phyloP scores from a whole-genome alignment of 2,113 vertebrate genomes.

The Taurulus bubalis region DNA sequence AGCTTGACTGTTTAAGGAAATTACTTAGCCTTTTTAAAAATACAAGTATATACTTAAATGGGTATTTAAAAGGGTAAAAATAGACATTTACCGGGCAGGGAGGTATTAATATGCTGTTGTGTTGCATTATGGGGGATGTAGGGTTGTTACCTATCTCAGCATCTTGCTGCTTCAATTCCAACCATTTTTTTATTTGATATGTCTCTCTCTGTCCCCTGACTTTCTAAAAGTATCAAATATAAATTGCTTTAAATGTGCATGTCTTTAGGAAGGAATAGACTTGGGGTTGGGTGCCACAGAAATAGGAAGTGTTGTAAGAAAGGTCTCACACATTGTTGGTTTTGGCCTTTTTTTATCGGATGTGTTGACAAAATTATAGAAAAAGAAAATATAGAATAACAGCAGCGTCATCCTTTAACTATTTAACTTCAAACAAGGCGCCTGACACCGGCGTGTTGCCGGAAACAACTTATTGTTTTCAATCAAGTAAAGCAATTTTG shows the following conservation, averaged over 20 bases:
- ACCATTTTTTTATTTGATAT: too few species aligned
- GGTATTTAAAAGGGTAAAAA: too few species aligned
- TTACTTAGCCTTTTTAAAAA: too few species aligned
- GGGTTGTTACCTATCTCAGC: neutral
- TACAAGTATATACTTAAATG: too few species aligned
- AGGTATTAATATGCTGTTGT: neutral
- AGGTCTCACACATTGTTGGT: too few species aligned
- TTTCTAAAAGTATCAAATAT: neutral
- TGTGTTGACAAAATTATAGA: neutral
- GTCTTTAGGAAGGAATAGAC: neutral
- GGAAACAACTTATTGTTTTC: too few species aligned
- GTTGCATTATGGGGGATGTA: conserved; percentile 1
- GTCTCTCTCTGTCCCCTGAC: neutral
- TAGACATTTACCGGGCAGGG: neutral
- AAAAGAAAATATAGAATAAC: neutral
- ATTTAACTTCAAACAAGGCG: too few species aligned
- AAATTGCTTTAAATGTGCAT: neutral
- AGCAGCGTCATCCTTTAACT: too few species aligned
- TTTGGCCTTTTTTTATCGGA: too few species aligned
- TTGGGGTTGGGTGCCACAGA: neutral
- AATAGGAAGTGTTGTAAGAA: too few species aligned
- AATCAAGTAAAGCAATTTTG: neutral
- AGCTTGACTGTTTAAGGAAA: too few species aligned
- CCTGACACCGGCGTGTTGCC: too few species aligned
- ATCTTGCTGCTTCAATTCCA: neutral